A percentile compares a stretch with the other conserved stretches of the same genome.
Conservation (phyloP, 2,113 vertebrate species). For the Chaetodon auriga region DNA sequence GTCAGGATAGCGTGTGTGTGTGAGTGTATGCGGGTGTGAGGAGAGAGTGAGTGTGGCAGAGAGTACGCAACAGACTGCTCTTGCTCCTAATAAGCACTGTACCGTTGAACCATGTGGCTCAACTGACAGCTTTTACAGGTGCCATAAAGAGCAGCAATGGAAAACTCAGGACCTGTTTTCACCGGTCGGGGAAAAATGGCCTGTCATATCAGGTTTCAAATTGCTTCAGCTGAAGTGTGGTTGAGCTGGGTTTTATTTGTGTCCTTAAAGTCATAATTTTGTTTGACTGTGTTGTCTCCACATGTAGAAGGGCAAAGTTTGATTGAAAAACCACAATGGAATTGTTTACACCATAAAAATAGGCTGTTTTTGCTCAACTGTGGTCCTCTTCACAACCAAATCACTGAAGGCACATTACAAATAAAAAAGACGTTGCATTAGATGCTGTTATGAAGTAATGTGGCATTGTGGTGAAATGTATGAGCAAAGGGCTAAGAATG, state of each 20-base stretch:
- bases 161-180: conserved; percentile 42
- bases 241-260: conserved; percentile 35
- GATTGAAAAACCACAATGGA: conserved; percentile 14
- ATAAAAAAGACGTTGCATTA: conserved; percentile 3
- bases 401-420: neutral
- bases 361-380: conserved; percentile 13
- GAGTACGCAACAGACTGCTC: conserved; percentile 57
- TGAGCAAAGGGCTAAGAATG: conserved; percentile 31
- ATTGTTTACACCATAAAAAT: conserved; percentile 37
- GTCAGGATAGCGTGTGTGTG: conserved; percentile 53
- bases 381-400: neutral
- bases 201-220: conserved; percentile 35
- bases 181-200: neutral
- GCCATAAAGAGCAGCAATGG: conserved; percentile 50
- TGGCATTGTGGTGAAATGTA: conserved; percentile 11
- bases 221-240: conserved; percentile 13
- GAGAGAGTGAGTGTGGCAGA: conserved; percentile 33
- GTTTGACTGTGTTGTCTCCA: neutral
- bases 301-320: neutral
- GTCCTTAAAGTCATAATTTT: conserved; percentile 13
- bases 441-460: conserved; percentile 12
- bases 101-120: conserved; percentile 53
- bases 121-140: conserved; percentile 65
- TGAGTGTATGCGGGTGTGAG: conserved; percentile 38
- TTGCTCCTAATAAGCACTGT: conserved; percentile 59